Evolutionary conservation across 1,140 invertebrate genomes (phyloP), one percentile per base, ranked within the genome.

Genomic region (Leptinotarsa defecta): DNA sequence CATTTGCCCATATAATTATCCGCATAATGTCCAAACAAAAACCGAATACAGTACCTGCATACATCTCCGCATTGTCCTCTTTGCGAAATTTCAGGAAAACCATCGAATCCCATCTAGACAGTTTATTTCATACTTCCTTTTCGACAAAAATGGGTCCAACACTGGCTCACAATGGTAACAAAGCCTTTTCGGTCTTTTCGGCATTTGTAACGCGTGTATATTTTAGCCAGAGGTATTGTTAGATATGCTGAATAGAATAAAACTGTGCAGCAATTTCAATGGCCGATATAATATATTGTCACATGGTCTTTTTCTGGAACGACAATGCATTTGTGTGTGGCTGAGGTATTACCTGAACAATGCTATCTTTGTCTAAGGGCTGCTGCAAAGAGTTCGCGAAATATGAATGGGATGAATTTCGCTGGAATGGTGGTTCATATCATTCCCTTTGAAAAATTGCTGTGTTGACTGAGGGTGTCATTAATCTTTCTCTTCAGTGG

Each of bases 141-240:
- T 81, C 77, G 81, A 83, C 82, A 82, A 81, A 80, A 81, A 82
- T 79, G 76, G 82, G 83, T 79, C 82, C 83, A 79, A 82, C 83
- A 83, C 83, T 81, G 77, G 76, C 68, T 65, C 34, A 84, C 82
- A 84, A 83, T 80, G 79, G 80, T 69, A 63, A 83, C 81, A 83
- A 84, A 82, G 83, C 80, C 78, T 84, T 73, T 73, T 73, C 71
- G 71, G 71, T 57, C 48, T 73, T 65, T 84, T 83, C 82, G 84
- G 84, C 80, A 83, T 85, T 83, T 78, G 81, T 78, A 84, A 84
- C 83, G 83, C 83, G 84, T 84, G 83, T 85, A 83, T 85, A 85
- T 84, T 84, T 85, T 83, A 83, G 82, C 80, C 70, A 80, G 43
- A 62, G 79, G 81, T 78, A 80, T 84, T 84, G 83, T 84, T 77